Conservation (phyloP, 2,113 vertebrate species). For the Coptodon rendalli region DNA sequence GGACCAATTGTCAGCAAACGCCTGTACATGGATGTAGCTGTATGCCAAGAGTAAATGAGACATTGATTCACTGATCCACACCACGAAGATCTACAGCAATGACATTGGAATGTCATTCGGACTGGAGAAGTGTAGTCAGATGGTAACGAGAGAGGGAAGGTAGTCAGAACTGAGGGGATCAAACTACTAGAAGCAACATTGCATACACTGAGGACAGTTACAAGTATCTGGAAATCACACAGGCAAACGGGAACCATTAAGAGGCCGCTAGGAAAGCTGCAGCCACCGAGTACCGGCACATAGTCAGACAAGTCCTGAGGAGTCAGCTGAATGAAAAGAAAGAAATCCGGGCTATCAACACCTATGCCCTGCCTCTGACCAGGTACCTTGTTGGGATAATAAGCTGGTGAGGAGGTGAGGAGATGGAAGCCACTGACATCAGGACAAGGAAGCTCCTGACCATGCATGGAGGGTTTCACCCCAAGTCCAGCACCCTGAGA, state of each 20-base stretch:
- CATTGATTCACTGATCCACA: neutral
- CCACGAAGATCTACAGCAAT: neutral
- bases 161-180: neutral
- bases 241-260: neutral
- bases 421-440: neutral
- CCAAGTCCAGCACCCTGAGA: neutral
- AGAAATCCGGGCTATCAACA: neutral
- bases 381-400: neutral
- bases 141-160: neutral
- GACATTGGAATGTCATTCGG: neutral
- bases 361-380: neutral
- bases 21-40: neutral
- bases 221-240: neutral
- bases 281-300: neutral
- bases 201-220: neutral
- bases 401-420: neutral
- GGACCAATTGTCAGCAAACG: neutral
- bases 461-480: neutral
- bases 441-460: neutral
- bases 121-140: neutral
- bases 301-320: neutral
- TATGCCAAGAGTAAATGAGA: neutral
- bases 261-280: neutral
- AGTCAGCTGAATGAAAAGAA: neutral
- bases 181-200: neutral